Evolutionary conservation across 1,140 invertebrate genomes (phyloP).

Genomic region (Eupristina koningsbergeri): DNA sequence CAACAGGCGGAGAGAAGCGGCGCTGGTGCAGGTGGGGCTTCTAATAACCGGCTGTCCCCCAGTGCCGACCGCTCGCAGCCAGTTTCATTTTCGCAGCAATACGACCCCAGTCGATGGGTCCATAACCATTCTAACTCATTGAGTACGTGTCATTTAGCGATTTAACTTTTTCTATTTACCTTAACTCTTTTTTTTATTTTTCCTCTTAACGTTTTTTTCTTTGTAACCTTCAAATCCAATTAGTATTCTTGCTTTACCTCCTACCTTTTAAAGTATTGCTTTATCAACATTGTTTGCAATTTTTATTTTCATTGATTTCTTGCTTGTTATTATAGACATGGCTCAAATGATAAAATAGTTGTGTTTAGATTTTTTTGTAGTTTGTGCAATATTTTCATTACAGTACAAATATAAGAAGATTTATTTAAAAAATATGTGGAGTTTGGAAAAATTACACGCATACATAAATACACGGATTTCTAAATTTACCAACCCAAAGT

Average conservation of each 20-base stretch:
- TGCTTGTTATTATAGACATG: neutral
- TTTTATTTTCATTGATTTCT: neutral
- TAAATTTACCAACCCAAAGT: slow-evolving; percentile 20
- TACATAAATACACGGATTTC: slow-evolving; percentile 6
- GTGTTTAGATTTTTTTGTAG: slow-evolving; percentile 12
- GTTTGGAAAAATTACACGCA: neutral
- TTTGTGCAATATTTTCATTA: neutral
- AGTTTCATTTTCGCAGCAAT: slow-evolving; percentile 72
- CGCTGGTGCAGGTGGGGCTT: slow-evolving; percentile 58
- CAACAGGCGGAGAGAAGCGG: slow-evolving; percentile 76
- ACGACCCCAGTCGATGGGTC: slow-evolving; percentile 71
- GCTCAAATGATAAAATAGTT: neutral
- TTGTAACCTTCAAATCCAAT: neutral
- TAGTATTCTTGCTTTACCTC: neutral
- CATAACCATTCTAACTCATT: slow-evolving; percentile 63
- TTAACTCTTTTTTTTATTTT: slow-evolving; percentile 35
- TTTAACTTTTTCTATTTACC: slow-evolving; percentile 46
- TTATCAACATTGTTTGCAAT: neutral
- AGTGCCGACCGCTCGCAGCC: slow-evolving; percentile 65
- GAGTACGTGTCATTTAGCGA: slow-evolving; percentile 61
- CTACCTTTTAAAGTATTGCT: slow-evolving; percentile 7
- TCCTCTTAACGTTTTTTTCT: neutral
- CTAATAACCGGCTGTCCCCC: slow-evolving; percentile 66
- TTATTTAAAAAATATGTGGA: neutral
- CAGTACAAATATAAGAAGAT: neutral